Evolutionary conservation across 2,113 vertebrate species (phyloP).

Genomic region (Oxyura jamaicensis): DNA sequence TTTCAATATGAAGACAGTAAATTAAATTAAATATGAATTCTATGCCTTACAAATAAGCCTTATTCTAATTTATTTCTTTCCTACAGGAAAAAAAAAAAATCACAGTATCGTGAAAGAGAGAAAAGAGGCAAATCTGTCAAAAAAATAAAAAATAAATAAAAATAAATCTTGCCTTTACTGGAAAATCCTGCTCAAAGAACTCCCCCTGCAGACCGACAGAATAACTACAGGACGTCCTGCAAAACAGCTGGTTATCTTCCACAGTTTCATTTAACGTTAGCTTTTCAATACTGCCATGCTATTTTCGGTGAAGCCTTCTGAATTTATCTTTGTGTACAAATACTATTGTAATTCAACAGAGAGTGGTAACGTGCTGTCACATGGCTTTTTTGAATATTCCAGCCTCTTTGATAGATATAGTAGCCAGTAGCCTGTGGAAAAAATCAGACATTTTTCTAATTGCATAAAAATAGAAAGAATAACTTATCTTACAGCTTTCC

Average conservation of each 20-base stretch:
- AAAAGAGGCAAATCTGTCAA: background rate
- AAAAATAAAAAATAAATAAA: background rate
- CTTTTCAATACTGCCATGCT: background rate
- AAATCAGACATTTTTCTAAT: background rate
- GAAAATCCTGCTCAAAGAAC: conserved; percentile 28
- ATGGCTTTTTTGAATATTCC: background rate
- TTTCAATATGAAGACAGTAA: background rate
- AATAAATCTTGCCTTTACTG: background rate
- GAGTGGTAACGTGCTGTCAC: background rate
- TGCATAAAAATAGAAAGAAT: background rate
- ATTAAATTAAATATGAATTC: background rate
- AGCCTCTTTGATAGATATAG: background rate
- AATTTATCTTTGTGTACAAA: background rate
- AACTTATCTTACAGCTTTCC: conserved; percentile 88
- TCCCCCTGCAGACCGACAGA: conserved; percentile 29
- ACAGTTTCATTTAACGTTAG: background rate
- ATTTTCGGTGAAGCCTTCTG: background rate
- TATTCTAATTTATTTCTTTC: background rate
- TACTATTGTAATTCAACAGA: background rate
- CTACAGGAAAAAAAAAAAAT: background rate
- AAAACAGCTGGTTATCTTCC: background rate
- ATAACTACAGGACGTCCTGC: background rate
- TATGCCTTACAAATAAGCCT: background rate
- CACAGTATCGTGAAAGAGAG: background rate
- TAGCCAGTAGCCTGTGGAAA: background rate